Conservation (phyloP, 2,113 vertebrate species). For the Aegithalos caudatus region DNA sequence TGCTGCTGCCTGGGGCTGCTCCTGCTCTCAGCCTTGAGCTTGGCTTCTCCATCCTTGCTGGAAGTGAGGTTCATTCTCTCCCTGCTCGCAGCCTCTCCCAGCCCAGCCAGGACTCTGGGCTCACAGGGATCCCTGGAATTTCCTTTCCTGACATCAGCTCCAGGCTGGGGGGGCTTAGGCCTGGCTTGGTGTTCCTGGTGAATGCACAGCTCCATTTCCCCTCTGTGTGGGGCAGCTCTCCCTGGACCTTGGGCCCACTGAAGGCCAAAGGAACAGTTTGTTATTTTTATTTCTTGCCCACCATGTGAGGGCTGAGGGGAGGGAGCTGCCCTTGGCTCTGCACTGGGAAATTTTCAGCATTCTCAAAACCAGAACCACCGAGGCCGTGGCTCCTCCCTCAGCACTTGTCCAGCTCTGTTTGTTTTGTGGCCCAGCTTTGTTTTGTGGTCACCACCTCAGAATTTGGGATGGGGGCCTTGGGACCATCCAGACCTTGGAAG, state of each 20-base stretch:
- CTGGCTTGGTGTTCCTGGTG: not conserved
- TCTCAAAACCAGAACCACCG: not conserved
- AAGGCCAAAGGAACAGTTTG: not conserved
- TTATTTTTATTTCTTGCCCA: not conserved
- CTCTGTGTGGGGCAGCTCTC: not conserved
- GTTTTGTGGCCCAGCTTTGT: not conserved
- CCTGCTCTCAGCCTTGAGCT: not conserved
- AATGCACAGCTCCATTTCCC: accelerated
- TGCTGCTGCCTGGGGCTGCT: not conserved
- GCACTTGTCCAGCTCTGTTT: not conserved
- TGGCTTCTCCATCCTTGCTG: not conserved
- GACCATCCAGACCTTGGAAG: not conserved
- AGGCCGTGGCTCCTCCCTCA: not conserved
- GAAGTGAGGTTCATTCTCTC: not conserved
- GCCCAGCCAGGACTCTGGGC: not conserved
- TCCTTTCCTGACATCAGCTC: not conserved
- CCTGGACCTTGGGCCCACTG: not conserved
- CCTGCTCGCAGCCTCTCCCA: not conserved
- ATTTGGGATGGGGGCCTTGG: accelerated
- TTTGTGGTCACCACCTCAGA: not conserved
- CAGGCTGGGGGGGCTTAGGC: not conserved
- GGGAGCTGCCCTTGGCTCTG: not conserved
- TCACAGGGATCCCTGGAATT: not conserved
- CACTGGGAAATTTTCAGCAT: not conserved
- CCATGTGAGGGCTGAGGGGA: not conserved